These are phyloP conservation scores for Leucosticte australis DNA, from an alignment of 2,113 vertebrate genomes.

Conservation along the genomic window DNA sequence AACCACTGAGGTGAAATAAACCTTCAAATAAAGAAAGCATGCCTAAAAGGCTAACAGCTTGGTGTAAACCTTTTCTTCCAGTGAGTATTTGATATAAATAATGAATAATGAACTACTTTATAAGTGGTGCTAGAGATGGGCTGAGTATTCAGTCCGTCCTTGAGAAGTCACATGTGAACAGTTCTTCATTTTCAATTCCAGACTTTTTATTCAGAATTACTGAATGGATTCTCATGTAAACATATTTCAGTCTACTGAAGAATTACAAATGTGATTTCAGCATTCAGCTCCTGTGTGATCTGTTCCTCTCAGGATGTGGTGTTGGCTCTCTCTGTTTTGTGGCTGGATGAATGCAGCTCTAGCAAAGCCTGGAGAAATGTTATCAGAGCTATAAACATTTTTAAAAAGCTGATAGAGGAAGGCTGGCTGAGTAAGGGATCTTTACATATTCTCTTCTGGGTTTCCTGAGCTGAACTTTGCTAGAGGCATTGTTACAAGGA, in stretches of 20 bases:
- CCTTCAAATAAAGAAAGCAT: background rate
- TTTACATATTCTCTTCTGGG: background rate
- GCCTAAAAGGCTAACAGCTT: background rate
- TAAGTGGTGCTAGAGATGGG: background rate
- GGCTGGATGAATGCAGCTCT: background rate
- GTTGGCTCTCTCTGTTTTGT: background rate
- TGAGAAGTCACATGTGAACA: background rate
- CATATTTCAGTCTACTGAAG: background rate
- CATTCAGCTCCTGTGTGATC: background rate
- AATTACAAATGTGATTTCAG: background rate
- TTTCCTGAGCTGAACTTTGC: background rate
- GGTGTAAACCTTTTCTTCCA: background rate
- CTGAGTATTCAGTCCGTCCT: background rate
- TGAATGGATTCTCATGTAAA: background rate
- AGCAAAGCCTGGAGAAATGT: background rate
- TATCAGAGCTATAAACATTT: background rate
- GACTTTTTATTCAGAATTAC: background rate
- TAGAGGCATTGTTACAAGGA: conserved; percentile 2
- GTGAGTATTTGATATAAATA: background rate
- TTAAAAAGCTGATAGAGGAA: background rate
- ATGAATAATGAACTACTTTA: background rate
- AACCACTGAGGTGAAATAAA: background rate
- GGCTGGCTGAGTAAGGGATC: background rate
- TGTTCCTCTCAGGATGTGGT: background rate
- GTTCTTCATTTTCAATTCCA: background rate